A percentile compares a stretch with the other conserved stretches of the same genome.
Conservation (phyloP, 2,113 vertebrate species). For the Syngnathus floridae region DNA sequence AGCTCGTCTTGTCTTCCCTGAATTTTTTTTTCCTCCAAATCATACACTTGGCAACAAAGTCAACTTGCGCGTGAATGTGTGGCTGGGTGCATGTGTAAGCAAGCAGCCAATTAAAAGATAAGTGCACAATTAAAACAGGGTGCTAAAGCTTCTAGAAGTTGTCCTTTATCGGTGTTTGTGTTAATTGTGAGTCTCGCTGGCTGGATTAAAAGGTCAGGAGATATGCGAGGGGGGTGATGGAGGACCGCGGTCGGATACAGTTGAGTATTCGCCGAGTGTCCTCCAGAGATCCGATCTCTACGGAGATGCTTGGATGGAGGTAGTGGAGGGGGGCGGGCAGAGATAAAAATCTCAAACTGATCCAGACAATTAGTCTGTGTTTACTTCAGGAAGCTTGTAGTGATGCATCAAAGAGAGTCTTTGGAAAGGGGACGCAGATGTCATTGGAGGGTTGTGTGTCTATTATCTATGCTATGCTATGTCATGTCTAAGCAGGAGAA, state of each 20-base stretch:
- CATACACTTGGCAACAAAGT: constrained; percentile 16
- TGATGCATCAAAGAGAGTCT: constrained; percentile 72
- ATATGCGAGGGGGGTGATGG: constrained; percentile 34
- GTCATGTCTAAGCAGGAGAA: too few relatives aligned
- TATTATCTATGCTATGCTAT: too few relatives aligned
- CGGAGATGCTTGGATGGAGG: constrained; percentile 70
- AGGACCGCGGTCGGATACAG: constrained; percentile 13
- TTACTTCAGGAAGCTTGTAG: constrained; percentile 78
- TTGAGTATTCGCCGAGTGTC: constrained; percentile 33
- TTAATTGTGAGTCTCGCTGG: constrained; percentile 53
- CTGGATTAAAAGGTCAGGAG: constrained; percentile 60
- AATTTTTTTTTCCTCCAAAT: constrained; percentile 5
- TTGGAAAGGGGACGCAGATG: constrained; percentile 37
- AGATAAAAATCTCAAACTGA: constrained; percentile 80
- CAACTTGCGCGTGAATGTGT: constrained; percentile 13
- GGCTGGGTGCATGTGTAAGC: constrained; percentile 8
- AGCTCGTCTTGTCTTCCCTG: constrained; percentile 9
- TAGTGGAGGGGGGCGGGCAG: constrained; percentile 36
- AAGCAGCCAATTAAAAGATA: constrained; percentile 66
- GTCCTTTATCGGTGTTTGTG: constrained; percentile 53
- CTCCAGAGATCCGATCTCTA: constrained; percentile 65
- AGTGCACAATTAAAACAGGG: constrained; percentile 42
- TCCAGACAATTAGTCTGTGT: constrained; percentile 87
- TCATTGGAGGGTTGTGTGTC: constrained; percentile 11
- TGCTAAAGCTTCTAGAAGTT: constrained; percentile 31